Percentiles rank a stretch among this genome's conserved stretches.
phyloP scores from a whole-genome alignment of 2,888 invertebrate genomes.

The Embidobia sp. region DNA sequence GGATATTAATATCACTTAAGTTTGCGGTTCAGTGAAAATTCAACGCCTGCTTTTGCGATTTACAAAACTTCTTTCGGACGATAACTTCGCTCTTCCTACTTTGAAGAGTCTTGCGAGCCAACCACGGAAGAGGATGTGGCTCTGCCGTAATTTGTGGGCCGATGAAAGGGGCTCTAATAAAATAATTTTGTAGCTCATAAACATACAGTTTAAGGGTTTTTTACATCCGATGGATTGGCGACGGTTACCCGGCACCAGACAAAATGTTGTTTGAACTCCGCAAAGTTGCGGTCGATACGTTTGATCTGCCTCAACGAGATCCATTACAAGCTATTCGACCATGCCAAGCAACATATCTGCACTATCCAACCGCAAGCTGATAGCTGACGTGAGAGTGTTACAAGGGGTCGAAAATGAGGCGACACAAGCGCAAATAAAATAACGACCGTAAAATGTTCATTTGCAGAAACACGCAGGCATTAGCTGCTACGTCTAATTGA shows the following conservation, averaged over 20 bases:
- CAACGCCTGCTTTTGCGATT: no score
- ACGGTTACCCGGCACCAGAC: conserved; percentile 24
- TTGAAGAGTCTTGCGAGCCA: neutral
- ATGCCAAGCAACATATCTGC: conserved; percentile 62
- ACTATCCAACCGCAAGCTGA: conserved; percentile 55
- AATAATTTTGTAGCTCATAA: conserved; percentile 61
- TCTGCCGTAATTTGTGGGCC: conserved; percentile 27
- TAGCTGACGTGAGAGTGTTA: conserved; percentile 33
- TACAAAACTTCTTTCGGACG: no score
- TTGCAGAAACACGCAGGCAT: neutral
- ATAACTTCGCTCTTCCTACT: no score
- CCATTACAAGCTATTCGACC: conserved; percentile 66
- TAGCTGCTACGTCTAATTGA: no score
- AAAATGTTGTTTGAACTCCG: conserved; percentile 70
- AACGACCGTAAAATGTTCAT: conserved; percentile 22
- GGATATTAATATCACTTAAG: conserved; percentile 12
- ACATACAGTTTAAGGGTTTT: conserved; percentile 45
- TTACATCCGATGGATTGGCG: conserved; percentile 34
- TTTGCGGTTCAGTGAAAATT: no score
- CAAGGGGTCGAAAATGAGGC: conserved; percentile 16
- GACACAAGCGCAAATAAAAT: conserved; percentile 39
- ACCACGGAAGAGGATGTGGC: conserved; percentile 5
- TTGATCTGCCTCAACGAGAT: conserved; percentile 71
- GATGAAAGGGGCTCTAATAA: conserved; percentile 34
- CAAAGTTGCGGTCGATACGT: conserved; percentile 76